phyloP scores from a whole-genome alignment of 2,113 vertebrate genomes.

The Oncorhynchus tshawytscha region DNA sequence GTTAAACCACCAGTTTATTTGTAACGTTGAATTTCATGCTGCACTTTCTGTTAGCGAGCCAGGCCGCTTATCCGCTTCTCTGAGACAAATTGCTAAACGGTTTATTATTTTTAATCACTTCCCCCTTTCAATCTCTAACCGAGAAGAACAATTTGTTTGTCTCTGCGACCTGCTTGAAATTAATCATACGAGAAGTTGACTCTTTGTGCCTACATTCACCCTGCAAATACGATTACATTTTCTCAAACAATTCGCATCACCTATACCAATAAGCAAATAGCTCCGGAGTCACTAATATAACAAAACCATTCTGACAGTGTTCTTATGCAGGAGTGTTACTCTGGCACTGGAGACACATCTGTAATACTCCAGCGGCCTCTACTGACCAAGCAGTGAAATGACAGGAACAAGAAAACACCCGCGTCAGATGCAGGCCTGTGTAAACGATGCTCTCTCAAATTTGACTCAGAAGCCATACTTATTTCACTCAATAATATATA shows the following conservation, averaged over 20 bases:
- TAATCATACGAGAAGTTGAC: slow-evolving; percentile 44
- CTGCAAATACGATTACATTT: not conserved
- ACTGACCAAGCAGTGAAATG: slow-evolving; percentile 83
- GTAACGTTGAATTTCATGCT: slow-evolving; percentile 78
- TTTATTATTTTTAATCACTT: slow-evolving; percentile 78
- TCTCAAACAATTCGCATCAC: not conserved
- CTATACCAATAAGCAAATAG: not conserved
- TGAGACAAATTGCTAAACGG: slow-evolving; percentile 69
- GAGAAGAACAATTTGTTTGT: slow-evolving; percentile 30
- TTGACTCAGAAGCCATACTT: not conserved
- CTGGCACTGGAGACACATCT: slow-evolving; percentile 59
- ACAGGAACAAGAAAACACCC: slow-evolving; percentile 46
- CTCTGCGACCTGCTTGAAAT: slow-evolving; percentile 40
- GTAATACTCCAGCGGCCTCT: slow-evolving; percentile 93
- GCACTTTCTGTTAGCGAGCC: slow-evolving; percentile 50
- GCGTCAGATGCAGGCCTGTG: not conserved
- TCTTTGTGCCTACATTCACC: not conserved
- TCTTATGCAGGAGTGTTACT: slow-evolving; percentile 37
- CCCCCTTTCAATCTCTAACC: slow-evolving; percentile 50
- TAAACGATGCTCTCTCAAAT: too few relatives aligned
- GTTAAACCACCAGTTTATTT: slow-evolving; percentile 79
- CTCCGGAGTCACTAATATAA: slow-evolving; percentile 35
- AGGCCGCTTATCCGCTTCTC: slow-evolving; percentile 62
- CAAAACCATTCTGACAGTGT: slow-evolving; percentile 50
- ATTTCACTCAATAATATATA: not conserved